Conservation (phyloP, 2,797 vertebrate genomes). For the Rhodeus uyekii region DNA sequence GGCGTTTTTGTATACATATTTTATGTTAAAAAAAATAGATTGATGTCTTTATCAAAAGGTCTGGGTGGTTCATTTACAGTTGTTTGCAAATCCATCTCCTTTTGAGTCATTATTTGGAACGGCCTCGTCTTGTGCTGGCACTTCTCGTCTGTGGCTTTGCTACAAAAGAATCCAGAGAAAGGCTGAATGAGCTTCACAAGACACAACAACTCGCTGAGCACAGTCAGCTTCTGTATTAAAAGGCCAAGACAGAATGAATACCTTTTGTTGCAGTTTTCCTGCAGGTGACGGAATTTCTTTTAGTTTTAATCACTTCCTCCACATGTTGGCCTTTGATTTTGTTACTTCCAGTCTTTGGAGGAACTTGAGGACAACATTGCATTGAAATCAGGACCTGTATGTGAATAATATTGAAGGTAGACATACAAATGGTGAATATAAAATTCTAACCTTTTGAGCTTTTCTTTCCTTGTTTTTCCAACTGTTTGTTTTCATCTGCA, state of each 20-base stretch:
- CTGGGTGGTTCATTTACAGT: not conserved
- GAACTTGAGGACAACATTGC: not conserved
- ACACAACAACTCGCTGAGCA: not conserved
- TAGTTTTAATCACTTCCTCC: constrained; percentile 5
- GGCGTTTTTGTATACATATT: not conserved
- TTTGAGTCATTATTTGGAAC: not conserved
- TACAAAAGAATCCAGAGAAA: constrained; percentile 40
- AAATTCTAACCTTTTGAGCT: constrained; percentile 23
- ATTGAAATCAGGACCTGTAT: not conserved
- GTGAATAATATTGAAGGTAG: not conserved
- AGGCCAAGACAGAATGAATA: not conserved
- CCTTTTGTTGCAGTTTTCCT: constrained; percentile 47
- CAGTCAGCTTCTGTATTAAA: not conserved
- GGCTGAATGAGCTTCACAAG: not conserved
- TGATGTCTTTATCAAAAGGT: not conserved
- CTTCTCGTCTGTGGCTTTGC: constrained; percentile 58
- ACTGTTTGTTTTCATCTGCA: not conserved
- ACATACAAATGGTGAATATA: not conserved
- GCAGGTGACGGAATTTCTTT: constrained; percentile 17
- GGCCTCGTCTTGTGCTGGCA: constrained; percentile 49
- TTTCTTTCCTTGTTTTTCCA: constrained; percentile 3
- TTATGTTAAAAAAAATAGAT: not conserved
- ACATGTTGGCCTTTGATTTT: not conserved
- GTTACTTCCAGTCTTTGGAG: not conserved
- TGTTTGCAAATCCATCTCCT: not conserved